phyloP scores from a whole-genome alignment of 2,888 invertebrate species.

The Marronus borbonicus region DNA sequence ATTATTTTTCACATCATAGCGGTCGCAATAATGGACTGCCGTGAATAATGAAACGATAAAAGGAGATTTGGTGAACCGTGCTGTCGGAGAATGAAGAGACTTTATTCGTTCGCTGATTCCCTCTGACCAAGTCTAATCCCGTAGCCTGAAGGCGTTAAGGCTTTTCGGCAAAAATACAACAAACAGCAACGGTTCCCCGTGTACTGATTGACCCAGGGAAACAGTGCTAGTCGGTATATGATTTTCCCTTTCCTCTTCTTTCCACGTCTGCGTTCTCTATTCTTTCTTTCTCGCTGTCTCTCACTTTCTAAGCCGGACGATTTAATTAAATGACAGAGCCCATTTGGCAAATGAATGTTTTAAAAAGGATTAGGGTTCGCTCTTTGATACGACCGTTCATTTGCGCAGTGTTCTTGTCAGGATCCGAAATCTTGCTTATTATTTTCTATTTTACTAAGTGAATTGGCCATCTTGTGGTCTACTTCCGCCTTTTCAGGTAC shows the following conservation, averaged over 20 bases:
- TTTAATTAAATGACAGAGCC: conserved; percentile 46
- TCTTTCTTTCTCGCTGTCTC: conserved; percentile 5
- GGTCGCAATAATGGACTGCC: conserved; percentile 49
- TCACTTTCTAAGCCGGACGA: conserved; percentile 37
- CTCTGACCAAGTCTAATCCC: conserved; percentile 40
- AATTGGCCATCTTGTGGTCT: conserved; percentile 11
- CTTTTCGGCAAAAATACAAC: conserved; percentile 44
- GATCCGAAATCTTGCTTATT: conserved; percentile 37
- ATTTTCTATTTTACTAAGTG: conserved; percentile 39
- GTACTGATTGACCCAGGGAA: conserved; percentile 19
- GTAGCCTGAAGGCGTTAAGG: conserved; percentile 40
- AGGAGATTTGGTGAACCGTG: conserved; percentile 39
- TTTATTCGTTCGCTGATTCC: conserved; percentile 34
- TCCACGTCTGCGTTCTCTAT: background rate
- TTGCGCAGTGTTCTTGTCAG: conserved; percentile 23
- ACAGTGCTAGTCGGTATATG: conserved; percentile 10
- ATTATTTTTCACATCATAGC: conserved; percentile 58
- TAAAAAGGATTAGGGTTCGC: conserved; percentile 43
- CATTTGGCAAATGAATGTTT: conserved; percentile 47
- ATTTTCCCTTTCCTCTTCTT: conserved; percentile 20
- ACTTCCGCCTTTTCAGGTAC: conserved; percentile 1
- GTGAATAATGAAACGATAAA: conserved; percentile 53
- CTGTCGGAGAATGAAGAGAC: conserved; percentile 18
- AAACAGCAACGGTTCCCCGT: conserved; percentile 34
- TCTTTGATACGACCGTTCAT: conserved; percentile 35